These are phyloP conservation scores for Drosophila sechellia DNA, from an alignment of 1,140 invertebrate species.

Conservation along the genomic window DNA sequence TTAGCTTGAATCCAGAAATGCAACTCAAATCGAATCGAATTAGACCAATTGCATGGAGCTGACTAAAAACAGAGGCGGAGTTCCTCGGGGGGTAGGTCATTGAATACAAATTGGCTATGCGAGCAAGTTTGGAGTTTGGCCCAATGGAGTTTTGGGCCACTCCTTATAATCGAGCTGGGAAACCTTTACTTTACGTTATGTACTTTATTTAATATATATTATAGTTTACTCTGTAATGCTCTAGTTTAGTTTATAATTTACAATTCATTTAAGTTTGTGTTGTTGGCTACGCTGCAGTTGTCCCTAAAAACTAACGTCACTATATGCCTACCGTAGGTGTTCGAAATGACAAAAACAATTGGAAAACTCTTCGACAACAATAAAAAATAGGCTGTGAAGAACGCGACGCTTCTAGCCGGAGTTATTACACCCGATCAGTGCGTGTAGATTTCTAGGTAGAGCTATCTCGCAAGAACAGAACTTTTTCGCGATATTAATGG, in stretches of 20 bases:
- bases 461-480: slow-evolving; percentile 16
- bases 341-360: slow-evolving; percentile 33
- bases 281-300: slow-evolving; percentile 38
- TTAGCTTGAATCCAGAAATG: slow-evolving; percentile 15
- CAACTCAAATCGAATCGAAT: slow-evolving; percentile 25
- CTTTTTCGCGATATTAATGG: slow-evolving; percentile 1
- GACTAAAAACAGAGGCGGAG: slow-evolving; percentile 1
- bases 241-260: slow-evolving; percentile 52
- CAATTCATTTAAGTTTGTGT: slow-evolving; percentile 52
- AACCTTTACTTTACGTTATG: slow-evolving; percentile 54
- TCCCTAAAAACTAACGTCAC: slow-evolving; percentile 40
- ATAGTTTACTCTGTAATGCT: slow-evolving; percentile 36
- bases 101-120: slow-evolving; percentile 21
- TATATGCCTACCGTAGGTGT: slow-evolving; percentile 29
- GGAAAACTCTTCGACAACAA: slow-evolving; percentile 15
- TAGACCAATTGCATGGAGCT: slow-evolving; percentile 20
- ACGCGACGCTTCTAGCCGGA: slow-evolving; percentile 2
- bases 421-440: background rate
- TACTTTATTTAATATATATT: slow-evolving; percentile 42
- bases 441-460: background rate
- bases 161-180: slow-evolving; percentile 42
- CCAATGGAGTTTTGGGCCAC: background rate
- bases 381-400: slow-evolving; percentile 15
- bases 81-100: slow-evolving; percentile 10
- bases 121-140: slow-evolving; percentile 11